These are phyloP conservation scores for Pachydiplax longipennis DNA, from an alignment of 2,888 invertebrate species.

Conservation along the genomic window DNA sequence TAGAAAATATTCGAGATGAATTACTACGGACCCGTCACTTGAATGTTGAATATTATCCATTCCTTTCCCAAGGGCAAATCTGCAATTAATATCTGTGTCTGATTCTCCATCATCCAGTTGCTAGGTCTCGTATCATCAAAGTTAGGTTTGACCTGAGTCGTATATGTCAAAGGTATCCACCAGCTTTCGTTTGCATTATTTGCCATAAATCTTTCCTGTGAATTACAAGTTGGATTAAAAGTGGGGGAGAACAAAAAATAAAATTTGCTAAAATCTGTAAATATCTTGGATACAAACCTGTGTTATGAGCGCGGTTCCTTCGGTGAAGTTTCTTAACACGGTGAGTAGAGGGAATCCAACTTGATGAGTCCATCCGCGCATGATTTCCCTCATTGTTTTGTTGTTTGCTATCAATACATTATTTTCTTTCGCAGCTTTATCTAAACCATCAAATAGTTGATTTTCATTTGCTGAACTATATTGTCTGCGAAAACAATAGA, in stretches of 20 bases:
- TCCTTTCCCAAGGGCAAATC: conserved; percentile 54
- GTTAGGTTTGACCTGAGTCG: conserved; percentile 50
- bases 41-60: conserved; percentile 70
- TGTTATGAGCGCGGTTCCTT: conserved; percentile 50
- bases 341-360: conserved; percentile 73
- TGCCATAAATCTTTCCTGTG: conserved; percentile 51
- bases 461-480: conserved; percentile 58
- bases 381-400: conserved; percentile 66
- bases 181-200: conserved; percentile 49
- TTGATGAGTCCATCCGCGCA: conserved; percentile 78
- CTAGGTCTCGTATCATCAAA: conserved; percentile 62
- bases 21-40: conserved; percentile 64
- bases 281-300: conserved; percentile 51
- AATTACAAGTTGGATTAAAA: neutral
- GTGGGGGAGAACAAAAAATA: neutral
- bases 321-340: conserved; percentile 65
- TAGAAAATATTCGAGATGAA: neutral
- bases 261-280: neutral
- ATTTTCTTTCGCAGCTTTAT: conserved; percentile 52
- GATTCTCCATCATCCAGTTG: conserved; percentile 55
- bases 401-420: conserved; percentile 60
- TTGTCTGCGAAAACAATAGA: neutral
- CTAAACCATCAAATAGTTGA: conserved; percentile 61
- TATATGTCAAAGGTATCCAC: conserved; percentile 54
- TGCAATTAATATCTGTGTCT: conserved; percentile 49